These are phyloP conservation scores for Rhombomys opimus DNA, from an alignment of 2,113 vertebrate species.

Conservation along the genomic window DNA sequence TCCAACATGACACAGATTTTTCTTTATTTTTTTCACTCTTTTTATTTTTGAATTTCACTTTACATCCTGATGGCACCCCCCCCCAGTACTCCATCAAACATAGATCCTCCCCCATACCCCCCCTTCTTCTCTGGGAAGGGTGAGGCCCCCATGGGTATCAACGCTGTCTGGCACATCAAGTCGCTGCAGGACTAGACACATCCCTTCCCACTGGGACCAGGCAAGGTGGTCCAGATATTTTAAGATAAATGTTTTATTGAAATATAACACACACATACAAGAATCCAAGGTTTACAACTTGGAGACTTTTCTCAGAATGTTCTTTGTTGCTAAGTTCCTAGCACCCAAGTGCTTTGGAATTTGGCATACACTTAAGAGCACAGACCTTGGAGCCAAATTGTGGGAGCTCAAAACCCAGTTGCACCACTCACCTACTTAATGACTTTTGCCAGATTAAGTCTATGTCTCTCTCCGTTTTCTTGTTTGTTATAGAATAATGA, in stretches of 20 bases:
- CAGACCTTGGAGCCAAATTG: neutral
- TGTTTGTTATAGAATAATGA: neutral
- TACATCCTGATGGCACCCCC: too few species aligned
- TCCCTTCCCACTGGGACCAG: too few species aligned
- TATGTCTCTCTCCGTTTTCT: neutral
- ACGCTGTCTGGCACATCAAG: too few species aligned
- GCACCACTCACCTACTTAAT: neutral
- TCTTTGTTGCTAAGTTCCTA: neutral
- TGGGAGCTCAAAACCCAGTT: neutral
- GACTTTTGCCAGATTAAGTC: neutral
- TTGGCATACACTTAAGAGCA: neutral
- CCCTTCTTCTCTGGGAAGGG: too few species aligned
- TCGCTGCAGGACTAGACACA: too few species aligned
- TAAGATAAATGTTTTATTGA: constrained; percentile 29
- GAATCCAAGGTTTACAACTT: neutral
- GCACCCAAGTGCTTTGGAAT: constrained; percentile 32
- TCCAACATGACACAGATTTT: neutral
- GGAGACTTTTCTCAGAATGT: neutral
- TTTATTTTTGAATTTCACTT: too few species aligned
- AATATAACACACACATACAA: neutral
- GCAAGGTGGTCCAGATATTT: neutral
- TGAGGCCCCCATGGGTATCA: too few species aligned
- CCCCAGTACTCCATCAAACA: too few species aligned
- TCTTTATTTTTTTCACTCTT: too few species aligned
- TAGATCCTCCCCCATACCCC: too few species aligned